A percentile compares a stretch with the other conserved stretches of the same genome.
Evolutionary conservation across 2,113 vertebrate species (phyloP).

Genomic region (Brachyhypopomus occidentalis): DNA sequence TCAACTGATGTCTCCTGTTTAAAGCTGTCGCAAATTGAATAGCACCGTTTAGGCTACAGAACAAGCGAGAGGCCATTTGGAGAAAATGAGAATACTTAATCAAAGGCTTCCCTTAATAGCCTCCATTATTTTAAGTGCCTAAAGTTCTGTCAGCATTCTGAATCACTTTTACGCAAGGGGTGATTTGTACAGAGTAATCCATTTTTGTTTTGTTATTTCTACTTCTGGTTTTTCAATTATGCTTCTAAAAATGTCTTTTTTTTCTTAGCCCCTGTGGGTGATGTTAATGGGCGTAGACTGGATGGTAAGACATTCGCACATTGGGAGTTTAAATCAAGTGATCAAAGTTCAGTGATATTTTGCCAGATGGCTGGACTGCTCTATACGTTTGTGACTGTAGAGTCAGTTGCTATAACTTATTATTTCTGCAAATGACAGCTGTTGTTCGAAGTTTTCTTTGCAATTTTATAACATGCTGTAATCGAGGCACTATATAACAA

Average conservation of each 20-base stretch:
- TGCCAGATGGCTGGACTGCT: not conserved
- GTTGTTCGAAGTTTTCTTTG: not conserved
- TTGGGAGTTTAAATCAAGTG: not conserved
- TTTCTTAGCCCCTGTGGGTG: constrained; percentile 78
- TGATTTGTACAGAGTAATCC: constrained; percentile 8
- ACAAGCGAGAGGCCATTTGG: constrained; percentile 18
- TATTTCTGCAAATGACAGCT: not conserved
- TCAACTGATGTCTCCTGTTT: constrained; percentile 13
- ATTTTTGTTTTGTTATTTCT: constrained; percentile 5
- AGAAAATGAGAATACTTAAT: constrained; percentile 43
- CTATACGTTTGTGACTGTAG: not conserved
- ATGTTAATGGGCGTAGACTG: constrained; percentile 83
- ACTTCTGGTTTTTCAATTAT: constrained; percentile 21
- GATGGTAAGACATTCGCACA: constrained; percentile 80
- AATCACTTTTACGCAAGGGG: constrained; percentile 31
- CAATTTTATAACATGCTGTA: not conserved
- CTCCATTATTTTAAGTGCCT: constrained; percentile 40
- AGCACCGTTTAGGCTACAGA: not conserved
- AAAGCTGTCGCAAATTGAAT: constrained; percentile 35
- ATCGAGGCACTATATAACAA: no score
- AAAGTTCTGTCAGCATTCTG: constrained; percentile 20
- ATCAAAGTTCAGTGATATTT: not conserved
- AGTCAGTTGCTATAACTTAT: not conserved
- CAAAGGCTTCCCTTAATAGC: constrained; percentile 39
- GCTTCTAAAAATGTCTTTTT: constrained; percentile 44